Evolutionary conservation across 2,888 invertebrate genomes (phyloP), one percentile per base, ranked within the genome.

Genomic region (Neoascia interrupta): DNA sequence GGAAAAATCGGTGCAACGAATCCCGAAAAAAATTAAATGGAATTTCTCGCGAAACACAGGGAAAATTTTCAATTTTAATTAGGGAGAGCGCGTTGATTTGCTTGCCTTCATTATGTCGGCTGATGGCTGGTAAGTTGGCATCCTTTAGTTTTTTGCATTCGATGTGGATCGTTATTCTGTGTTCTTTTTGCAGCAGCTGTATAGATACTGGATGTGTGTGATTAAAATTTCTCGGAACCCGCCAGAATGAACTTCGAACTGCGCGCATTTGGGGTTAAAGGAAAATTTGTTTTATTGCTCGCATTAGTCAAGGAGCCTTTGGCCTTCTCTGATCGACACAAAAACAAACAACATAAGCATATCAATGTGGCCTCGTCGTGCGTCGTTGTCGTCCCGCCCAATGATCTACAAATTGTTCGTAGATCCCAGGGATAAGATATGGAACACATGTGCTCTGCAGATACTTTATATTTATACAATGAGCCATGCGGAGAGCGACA

Each of bases 371-470:
- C 39, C 47, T 49, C 45, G 54, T 39, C 51, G 41, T n/a, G n/a
- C n/a, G n/a, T n/a, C n/a, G n/a, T n/a, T n/a, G n/a, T n/a, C n/a
- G n/a, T n/a, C n/a, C 34, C 53, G 60, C 53, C 23, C 53, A 56
- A 51, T 64, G 47, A 72, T 66, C 66, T 72, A 66, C 76, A 72
- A 72, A 76, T 72, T 39, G 73, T 60, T 79, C 61, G 79, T 79
- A 79, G 79, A 73, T 79, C 73, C 61, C 72, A 43, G 61, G 68
- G 63, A 63, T 69, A 74, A 74, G 74, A 74, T 80, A 80, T 80
- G 74, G 58, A 80, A 80, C 80, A 80, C 80, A 80, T 80, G 80
- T 80, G 80, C 63, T 61, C 68, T 56, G 66, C 73, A 73, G 73
- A 79, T 63, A 68, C 72, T 66, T 72, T 73, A 68, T 79, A 61